Evolutionary conservation across 1,140 invertebrate genomes (phyloP).

Genomic region (Bombus soroeensis): DNA sequence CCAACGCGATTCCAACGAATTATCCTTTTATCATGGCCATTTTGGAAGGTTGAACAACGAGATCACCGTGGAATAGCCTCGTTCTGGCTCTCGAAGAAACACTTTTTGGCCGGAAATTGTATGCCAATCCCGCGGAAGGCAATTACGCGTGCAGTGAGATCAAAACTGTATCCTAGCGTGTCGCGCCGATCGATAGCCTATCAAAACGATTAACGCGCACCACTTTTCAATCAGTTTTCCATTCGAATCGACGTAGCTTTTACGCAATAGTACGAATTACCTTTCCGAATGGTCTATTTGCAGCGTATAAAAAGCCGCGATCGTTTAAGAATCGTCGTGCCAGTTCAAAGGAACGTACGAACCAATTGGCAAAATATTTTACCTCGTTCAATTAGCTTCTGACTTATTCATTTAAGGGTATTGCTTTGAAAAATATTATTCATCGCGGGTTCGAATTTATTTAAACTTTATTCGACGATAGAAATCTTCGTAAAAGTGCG

Average conservation of each 20-base stretch:
- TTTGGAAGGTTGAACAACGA: background rate
- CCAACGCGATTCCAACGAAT: slow-evolving; percentile 3
- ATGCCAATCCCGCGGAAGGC: slow-evolving; percentile 68
- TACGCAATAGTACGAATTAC: slow-evolving; percentile 55
- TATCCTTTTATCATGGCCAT: slow-evolving; percentile 1
- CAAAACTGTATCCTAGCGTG: slow-evolving; percentile 65
- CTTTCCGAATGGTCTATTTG: slow-evolving; percentile 43
- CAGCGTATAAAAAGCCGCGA: slow-evolving; percentile 40
- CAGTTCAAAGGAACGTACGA: background rate
- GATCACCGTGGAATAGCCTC: slow-evolving; percentile 41
- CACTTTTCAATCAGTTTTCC: slow-evolving; percentile 69
- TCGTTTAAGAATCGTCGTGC: background rate
- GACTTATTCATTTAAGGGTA: background rate
- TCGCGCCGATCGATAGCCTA: slow-evolving; percentile 62
- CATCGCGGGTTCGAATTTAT: too few species aligned
- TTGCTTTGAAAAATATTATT: background rate
- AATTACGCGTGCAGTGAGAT: slow-evolving; percentile 65
- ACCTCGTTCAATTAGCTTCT: background rate
- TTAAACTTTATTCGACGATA: background rate
- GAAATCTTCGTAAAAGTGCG: background rate
- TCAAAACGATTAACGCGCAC: slow-evolving; percentile 66
- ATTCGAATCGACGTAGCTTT: slow-evolving; percentile 61
- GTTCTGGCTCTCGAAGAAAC: slow-evolving; percentile 1
- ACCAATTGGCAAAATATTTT: slow-evolving; percentile 1
- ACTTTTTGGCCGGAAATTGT: slow-evolving; percentile 69